Conservation (phyloP, 2,888 invertebrate genomes). For the Diploptera punctata region DNA sequence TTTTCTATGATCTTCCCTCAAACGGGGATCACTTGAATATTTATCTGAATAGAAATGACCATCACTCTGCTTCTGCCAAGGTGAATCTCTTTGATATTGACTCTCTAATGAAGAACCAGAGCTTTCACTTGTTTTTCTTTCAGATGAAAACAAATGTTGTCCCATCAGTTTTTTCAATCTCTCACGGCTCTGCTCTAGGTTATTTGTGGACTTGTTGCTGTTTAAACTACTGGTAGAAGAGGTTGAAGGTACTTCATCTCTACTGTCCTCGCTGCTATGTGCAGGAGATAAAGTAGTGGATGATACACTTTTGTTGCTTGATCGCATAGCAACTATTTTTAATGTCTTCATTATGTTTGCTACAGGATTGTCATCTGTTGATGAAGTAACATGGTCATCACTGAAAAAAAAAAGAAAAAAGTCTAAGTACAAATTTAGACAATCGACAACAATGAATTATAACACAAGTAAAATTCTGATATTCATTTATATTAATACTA, state of each 20-base stretch:
- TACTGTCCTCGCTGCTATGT: background rate
- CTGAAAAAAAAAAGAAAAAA: conserved; percentile 26
- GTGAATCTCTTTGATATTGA: background rate
- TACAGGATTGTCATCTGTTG: background rate
- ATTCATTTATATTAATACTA: too few relatives aligned
- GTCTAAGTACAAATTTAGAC: too few relatives aligned
- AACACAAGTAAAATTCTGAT: too few relatives aligned
- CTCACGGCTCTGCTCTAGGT: conserved; percentile 31
- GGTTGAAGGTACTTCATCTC: background rate
- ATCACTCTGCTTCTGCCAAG: conserved; percentile 13
- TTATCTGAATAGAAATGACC: too few relatives aligned
- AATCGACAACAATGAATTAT: too few relatives aligned
- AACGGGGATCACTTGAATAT: background rate
- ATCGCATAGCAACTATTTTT: conserved; percentile 26
- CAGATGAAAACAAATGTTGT: background rate
- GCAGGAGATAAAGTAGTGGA: background rate
- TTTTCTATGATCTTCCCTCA: too few relatives aligned
- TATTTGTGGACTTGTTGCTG: background rate
- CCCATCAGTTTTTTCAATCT: conserved; percentile 32
- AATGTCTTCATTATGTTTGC: conserved; percentile 17
- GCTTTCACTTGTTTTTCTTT: background rate
- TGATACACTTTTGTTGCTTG: background rate
- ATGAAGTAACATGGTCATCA: conserved; percentile 19
- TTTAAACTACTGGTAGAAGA: background rate
- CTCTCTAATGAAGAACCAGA: conserved; percentile 16